These are phyloP conservation scores for Conus ventricosus DNA, from an alignment of 1,140 invertebrate genomes.

Conservation along the genomic window DNA sequence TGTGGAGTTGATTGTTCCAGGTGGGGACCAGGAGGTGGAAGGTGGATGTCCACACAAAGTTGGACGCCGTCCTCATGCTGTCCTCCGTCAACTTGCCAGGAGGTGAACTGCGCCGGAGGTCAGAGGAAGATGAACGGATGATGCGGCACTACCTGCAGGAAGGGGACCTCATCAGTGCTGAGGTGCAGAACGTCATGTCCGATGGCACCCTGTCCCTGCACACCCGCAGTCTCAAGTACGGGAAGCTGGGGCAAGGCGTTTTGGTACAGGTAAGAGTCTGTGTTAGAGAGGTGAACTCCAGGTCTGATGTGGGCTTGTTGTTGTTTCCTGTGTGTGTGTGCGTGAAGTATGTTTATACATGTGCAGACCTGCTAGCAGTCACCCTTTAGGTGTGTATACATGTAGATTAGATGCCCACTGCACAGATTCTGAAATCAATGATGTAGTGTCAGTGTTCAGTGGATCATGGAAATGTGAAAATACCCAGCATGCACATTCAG, in stretches of 20 bases:
- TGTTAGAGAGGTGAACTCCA: not conserved
- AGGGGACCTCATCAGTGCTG: constrained; percentile 97
- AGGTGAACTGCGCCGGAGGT: constrained; percentile 93
- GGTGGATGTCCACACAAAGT: constrained; percentile 88
- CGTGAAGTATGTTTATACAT: too few species aligned
- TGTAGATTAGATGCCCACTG: too few species aligned
- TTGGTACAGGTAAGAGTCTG: constrained; percentile 20
- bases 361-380: too few species aligned
- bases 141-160: constrained; percentile 97
- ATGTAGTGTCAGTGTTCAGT: too few species aligned
- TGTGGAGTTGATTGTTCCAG: not conserved
- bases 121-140: constrained; percentile 96
- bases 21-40: constrained; percentile 87
- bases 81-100: constrained; percentile 98
- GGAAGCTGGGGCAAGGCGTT: constrained; percentile 82
- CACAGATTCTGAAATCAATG: too few species aligned
- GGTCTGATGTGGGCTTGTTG: not conserved
- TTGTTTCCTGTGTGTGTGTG: too few species aligned
- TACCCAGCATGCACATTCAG: too few species aligned
- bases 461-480: too few species aligned
- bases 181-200: constrained; percentile 93
- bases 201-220: constrained; percentile 96
- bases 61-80: constrained; percentile 91
- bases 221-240: constrained; percentile 97
- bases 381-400: too few species aligned